Conservation (phyloP, 2,113 vertebrate genomes). For the Engraulis encrasicolus region DNA sequence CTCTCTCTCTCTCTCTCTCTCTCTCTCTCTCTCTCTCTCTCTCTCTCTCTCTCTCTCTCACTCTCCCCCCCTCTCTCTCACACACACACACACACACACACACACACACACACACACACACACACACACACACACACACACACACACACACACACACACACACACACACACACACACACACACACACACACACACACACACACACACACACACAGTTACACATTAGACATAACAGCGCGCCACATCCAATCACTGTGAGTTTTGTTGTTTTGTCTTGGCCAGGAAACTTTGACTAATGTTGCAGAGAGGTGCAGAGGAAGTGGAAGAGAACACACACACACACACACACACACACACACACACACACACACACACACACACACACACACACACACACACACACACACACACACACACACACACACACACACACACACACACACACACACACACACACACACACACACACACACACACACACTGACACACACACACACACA, state of each 20-base stretch:
- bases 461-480: not conserved
- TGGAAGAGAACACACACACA: not conserved
- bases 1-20: no score
- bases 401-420: not conserved
- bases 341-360: not conserved
- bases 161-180: constrained; percentile 10
- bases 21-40: no score
- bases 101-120: not conserved
- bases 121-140: not conserved
- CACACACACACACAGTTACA: not conserved
- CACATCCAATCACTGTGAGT: not conserved
- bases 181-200: not conserved
- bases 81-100: not conserved
- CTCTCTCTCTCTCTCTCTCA: not conserved
- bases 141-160: constrained; percentile 8
- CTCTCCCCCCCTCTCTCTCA: not conserved
- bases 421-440: not conserved
- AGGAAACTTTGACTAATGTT: constrained; percentile 5
- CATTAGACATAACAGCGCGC: not conserved
- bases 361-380: not conserved
- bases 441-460: not conserved
- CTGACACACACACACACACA: not conserved
- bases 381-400: not conserved
- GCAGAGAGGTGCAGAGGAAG: not conserved
- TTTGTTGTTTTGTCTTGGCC: not conserved